Evolutionary conservation across 2,113 vertebrate genomes (phyloP).

Genomic region (Polyodon spathula): DNA sequence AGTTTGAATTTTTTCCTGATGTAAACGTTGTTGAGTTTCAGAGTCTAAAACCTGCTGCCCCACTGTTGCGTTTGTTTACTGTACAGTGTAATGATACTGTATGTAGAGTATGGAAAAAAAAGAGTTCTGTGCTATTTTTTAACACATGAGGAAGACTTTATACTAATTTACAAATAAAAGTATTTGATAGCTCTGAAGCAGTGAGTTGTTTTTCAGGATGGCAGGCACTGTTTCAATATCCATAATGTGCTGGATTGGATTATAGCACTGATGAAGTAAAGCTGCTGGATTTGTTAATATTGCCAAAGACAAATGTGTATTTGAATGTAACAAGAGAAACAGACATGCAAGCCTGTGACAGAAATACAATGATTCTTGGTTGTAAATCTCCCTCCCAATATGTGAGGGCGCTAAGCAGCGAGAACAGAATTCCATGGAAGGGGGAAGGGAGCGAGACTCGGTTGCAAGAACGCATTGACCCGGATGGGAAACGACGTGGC

Average conservation of each 20-base stretch:
- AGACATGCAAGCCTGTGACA: no score
- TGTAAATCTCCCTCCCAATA: no score
- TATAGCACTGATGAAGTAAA: no score
- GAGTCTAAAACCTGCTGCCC: neutral
- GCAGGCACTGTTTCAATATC: neutral
- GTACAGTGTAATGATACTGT: constrained; percentile 32
- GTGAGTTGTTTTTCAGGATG: constrained; percentile 25
- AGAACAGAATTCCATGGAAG: no score
- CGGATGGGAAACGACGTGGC: no score
- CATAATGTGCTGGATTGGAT: neutral
- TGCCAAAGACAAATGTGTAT: no score
- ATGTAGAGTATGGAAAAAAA: constrained; percentile 30
- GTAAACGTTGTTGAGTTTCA: constrained; percentile 16
- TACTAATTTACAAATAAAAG: constrained; percentile 68
- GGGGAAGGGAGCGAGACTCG: no score
- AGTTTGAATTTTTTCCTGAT: constrained; percentile 13
- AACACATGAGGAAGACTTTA: constrained; percentile 35
- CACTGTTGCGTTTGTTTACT: constrained; percentile 17
- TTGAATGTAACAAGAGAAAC: no score
- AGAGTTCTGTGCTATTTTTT: constrained; percentile 43
- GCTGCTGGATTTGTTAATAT: no score
- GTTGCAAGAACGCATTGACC: no score
- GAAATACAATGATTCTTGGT: no score
- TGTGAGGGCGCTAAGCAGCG: no score
- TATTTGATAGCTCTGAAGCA: constrained; percentile 39